Conservation (phyloP, 2,797 vertebrate genomes). For the Odontamblyopus lacepedii region DNA sequence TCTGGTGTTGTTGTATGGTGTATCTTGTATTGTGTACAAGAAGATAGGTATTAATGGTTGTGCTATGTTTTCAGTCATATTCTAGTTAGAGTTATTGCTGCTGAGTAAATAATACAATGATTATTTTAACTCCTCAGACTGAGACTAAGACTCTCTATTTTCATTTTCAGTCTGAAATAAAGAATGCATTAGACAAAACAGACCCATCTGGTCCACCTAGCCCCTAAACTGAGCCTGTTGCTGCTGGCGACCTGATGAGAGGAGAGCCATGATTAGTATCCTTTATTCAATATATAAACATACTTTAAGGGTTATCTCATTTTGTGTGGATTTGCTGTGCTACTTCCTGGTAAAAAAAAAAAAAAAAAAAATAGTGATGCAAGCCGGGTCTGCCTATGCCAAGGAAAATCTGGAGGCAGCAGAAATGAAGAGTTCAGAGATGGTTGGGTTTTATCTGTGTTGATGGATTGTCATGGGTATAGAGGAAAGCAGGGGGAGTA, state of each 20-base stretch:
- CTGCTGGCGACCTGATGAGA: slow-evolving; percentile 46
- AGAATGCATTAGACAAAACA: slow-evolving; percentile 21
- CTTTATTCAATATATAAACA: slow-evolving; percentile 28
- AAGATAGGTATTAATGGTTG: too few species aligned
- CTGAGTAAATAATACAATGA: too few species aligned
- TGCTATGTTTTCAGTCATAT: too few species aligned
- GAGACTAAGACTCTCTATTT: neutral
- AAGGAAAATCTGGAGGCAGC: slow-evolving; percentile 43
- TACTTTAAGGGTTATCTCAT: slow-evolving; percentile 42
- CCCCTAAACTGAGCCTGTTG: slow-evolving; percentile 26
- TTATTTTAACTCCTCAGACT: neutral
- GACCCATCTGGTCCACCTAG: slow-evolving; percentile 41
- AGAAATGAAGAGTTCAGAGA: slow-evolving; percentile 42
- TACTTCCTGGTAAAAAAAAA: slow-evolving; percentile 19
- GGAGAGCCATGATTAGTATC: slow-evolving; percentile 42
- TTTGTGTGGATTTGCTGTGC: slow-evolving; percentile 20
- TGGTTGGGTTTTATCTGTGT: slow-evolving; percentile 57
- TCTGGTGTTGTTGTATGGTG: too few species aligned
- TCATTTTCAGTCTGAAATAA: slow-evolving; percentile 13
- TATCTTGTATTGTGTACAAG: too few species aligned
- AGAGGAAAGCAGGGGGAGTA: slow-evolving; percentile 9
- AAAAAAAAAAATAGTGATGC: slow-evolving; percentile 34
- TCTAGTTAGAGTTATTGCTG: too few species aligned
- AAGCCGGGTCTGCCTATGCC: slow-evolving; percentile 32
- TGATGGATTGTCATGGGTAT: slow-evolving; percentile 64